Base-by-base conservation (phyloP, 1,140 invertebrate species). In the Aphelenchoides avenae region DNA sequence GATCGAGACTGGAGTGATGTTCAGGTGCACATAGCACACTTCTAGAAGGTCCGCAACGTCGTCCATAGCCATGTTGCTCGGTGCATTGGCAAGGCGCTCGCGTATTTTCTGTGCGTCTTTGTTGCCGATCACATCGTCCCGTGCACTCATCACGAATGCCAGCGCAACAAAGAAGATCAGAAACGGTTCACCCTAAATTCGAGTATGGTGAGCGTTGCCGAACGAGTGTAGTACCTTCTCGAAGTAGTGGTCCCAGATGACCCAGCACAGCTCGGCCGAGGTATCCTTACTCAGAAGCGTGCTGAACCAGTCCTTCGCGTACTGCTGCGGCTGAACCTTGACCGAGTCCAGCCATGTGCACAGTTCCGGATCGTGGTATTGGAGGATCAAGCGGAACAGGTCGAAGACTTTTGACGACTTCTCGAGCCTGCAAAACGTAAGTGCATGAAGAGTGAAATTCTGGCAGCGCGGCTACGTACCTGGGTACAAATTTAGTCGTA, bases 201-300 rank as follows among this genome's bases (percentile, higher is more conserved):
- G 39, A 31, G 43, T 31, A 36, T 34, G 20, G 18, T 60, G n/a
- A 64, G 29, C n/a, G 27, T 13, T 20, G 2, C 31, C 26, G 15
- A 51, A 0, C 5, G 15, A 31, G 20, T 3, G 18, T 33, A n/a
- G n/a, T 5, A 78, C 77, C 77, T 90, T 87, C 81, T 95, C 91
- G 73, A 98, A 92, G 77, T 97, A 97, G 30, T 91, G 83, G 81
- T 97, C 93, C 94, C 94, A 98, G 85, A 98, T 89, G 60, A 85
- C 85, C 52, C 87, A 84, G 47, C 89, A 87, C 6, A 92, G 87
- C 64, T 87, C 85, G 44, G 93, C 81, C 66, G 84, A 86, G 78
- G 91, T 93, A 24, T 85, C 85, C 20, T 85, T 85, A 24, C 90
- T 86, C 81, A 98, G 94, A 20, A 98, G 78, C 43, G 88, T 88